phyloP scores from a whole-genome alignment of 1,140 invertebrate genomes.

The Papilio machaon region DNA sequence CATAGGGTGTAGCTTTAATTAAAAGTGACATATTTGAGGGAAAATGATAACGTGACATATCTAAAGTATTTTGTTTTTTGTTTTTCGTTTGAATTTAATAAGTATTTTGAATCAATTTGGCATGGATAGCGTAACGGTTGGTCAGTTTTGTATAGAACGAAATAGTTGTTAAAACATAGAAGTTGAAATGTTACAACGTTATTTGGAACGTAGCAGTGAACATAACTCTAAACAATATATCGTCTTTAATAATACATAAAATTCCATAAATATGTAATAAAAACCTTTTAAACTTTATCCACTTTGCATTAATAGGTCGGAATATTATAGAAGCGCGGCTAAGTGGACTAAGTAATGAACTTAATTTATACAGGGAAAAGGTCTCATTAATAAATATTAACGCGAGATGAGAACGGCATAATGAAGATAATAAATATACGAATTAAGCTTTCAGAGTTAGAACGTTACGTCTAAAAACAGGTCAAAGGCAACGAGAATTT shows the following conservation, averaged over 20 bases:
- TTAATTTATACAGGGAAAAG: conserved; percentile 23
- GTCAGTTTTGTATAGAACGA: too few relatives aligned
- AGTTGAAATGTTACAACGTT: background rate
- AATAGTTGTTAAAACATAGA: background rate
- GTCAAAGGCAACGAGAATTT: background rate
- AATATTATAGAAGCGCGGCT: conserved; percentile 14
- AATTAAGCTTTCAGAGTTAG: background rate
- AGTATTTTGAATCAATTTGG: too few relatives aligned
- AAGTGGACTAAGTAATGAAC: background rate
- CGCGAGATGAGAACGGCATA: background rate
- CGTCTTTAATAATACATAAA: background rate
- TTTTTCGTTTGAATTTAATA: too few relatives aligned
- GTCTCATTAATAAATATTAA: conserved; percentile 18
- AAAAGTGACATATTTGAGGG: background rate
- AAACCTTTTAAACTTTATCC: conserved; percentile 7
- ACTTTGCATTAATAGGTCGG: conserved; percentile 17
- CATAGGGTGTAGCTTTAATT: background rate
- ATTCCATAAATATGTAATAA: background rate
- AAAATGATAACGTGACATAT: background rate
- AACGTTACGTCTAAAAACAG: background rate
- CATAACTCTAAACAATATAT: background rate
- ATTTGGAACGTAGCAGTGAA: background rate
- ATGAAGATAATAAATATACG: background rate
- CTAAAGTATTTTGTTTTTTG: too few relatives aligned
- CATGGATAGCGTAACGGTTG: too few relatives aligned